Conservation (phyloP, 2,113 vertebrate species). For the Isichthys henryi region DNA sequence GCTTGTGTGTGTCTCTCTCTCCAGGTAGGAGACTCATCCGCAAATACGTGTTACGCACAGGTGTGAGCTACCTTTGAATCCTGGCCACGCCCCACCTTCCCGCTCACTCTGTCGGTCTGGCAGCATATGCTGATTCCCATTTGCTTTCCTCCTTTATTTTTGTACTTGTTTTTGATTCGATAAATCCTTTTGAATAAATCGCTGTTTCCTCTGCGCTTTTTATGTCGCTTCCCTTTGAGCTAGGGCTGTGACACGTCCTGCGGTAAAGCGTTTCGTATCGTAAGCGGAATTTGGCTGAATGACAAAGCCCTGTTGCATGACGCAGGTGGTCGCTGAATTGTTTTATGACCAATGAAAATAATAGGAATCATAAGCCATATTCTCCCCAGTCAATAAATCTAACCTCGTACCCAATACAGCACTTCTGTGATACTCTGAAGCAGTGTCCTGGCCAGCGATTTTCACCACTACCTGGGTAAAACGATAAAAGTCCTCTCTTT, state of each 20-base stretch:
- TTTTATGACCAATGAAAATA: background rate
- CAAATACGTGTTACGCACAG: too few relatives aligned
- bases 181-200: background rate
- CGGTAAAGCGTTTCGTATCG: background rate
- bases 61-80: background rate
- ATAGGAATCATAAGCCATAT: background rate
- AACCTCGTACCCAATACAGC: background rate
- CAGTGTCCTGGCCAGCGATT: background rate
- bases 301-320: background rate
- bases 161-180: background rate
- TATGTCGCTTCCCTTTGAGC: background rate
- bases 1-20: too few relatives aligned
- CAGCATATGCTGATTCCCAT: background rate
- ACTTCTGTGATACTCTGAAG: background rate
- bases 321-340: background rate
- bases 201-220: background rate
- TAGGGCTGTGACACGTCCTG: background rate
- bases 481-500: background rate
- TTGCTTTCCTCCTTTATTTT: background rate
- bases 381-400: background rate
- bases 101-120: background rate
- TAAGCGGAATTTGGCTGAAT: background rate
- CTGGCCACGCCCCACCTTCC: background rate
- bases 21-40: too few relatives aligned
- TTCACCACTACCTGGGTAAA: background rate